A percentile compares a stretch with the other conserved stretches of the same genome.
These are phyloP conservation scores for Periophthalmus magnuspinnatus DNA, from an alignment of 2,797 vertebrate species.

Conservation along the genomic window DNA sequence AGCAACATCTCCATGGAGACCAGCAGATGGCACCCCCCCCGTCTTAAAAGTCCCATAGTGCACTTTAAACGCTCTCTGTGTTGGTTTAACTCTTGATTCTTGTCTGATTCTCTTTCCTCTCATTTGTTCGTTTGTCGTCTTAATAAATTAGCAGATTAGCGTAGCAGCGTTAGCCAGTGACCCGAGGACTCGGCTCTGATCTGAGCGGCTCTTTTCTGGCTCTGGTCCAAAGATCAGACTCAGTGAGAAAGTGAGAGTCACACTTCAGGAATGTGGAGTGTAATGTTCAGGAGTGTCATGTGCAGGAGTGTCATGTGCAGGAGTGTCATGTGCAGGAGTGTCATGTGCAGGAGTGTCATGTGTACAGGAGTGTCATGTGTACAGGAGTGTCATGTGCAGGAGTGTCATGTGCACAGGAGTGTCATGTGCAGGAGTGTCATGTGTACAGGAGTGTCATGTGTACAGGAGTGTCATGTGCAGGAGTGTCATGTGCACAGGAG, in stretches of 20 bases:
- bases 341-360: no score
- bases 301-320: conserved; percentile 25
- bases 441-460: no score
- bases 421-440: no score
- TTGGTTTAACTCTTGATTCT: background rate
- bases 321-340: conserved; percentile 29
- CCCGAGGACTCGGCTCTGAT: conserved; percentile 2
- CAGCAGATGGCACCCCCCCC: background rate
- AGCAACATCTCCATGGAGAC: background rate
- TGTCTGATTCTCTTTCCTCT: background rate
- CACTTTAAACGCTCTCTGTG: background rate
- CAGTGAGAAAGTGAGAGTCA: conserved; percentile 32
- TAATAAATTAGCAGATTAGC: conserved; percentile 6
- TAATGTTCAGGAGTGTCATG: conserved; percentile 36
- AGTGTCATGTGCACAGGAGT: no score
- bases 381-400: no score
- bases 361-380: no score
- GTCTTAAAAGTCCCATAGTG: background rate
- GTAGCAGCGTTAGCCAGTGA: background rate
- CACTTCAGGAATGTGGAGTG: conserved; percentile 53
- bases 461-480: no score
- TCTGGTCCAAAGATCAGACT: conserved; percentile 13
- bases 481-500: no score
- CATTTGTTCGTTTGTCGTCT: background rate
- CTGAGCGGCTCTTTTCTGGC: conserved; percentile 16